Base-by-base conservation (phyloP, 2,113 vertebrate species). In the Candoia aspera region DNA sequence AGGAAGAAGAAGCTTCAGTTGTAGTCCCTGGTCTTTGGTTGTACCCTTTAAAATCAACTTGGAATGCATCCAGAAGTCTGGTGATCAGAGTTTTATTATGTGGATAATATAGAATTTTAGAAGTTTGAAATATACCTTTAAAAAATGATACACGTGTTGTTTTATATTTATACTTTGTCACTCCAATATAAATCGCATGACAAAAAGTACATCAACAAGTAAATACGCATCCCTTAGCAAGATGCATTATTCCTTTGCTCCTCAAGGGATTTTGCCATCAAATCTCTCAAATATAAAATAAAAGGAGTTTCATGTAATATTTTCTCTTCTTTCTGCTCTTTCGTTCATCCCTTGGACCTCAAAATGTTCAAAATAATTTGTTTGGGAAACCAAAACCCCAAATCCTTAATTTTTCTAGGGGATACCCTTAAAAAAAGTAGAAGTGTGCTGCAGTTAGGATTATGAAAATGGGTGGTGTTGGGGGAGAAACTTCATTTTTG, bases 361-460 rank as follows among this genome's bases (percentile, higher is more conserved):
- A 46, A 86, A 96, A 95, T 85, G 87, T 95, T 97, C 94, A n/a
- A n/a, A n/a, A n/a, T 94, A 94, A 42, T 58, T 55, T 24, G 21
- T 59, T 87, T 8, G n/a, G 37, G 4, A 33, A 21, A 87, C 4
- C 23, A 15, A 60, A 24, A 60, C 1, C 42, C 58, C 42, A 42
- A 24, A 90, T 89, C 92, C 88, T 94, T 83, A 92, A 54, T 83
- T 96, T 91, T 8, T 60, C 95, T 96, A 95, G 19, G 60, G 94
- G 94, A 94, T 87, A 88, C 89, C 93, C 94, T 97, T 97, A 97
- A 97, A 97, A 97, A 96, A 97, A 97, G 90, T 97, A 96, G 96
- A 96, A 97, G 94, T 91, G 94, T 87, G 93, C 93, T 95, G 88
- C 96, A 93, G 93, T 94, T 62, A 29, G 93, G 86, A 95, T 94